Evolutionary conservation across 2,113 vertebrate genomes (phyloP).

Genomic region (Mola mola): DNA sequence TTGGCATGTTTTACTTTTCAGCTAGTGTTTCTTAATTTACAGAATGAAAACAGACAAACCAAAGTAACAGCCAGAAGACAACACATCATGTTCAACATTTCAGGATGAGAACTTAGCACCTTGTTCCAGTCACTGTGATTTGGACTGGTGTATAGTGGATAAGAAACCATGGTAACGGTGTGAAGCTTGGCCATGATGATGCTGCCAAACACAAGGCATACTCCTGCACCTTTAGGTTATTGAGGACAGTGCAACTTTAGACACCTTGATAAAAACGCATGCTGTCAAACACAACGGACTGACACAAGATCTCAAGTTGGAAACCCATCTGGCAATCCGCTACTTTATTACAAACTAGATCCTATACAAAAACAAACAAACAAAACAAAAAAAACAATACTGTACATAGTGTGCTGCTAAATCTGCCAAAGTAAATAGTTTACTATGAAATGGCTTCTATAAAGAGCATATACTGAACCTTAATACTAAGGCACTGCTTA

Average conservation of each 20-base stretch:
- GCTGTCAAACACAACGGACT: conserved; percentile 34
- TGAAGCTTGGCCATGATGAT: conserved; percentile 46
- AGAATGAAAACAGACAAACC: conserved; percentile 43
- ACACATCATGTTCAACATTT: conserved; percentile 59
- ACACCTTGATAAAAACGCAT: conserved; percentile 40
- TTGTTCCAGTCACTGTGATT: conserved; percentile 70
- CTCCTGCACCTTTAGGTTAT: conserved; percentile 38
- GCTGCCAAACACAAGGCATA: conserved; percentile 31
- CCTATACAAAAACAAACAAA: conserved; percentile 53
- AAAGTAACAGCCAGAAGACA: conserved; percentile 22
- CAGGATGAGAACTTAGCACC: conserved; percentile 82
- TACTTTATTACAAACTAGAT: conserved; percentile 23
- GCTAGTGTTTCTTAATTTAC: conserved; percentile 70
- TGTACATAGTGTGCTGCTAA: conserved; percentile 56
- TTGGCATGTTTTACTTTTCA: conserved; percentile 75
- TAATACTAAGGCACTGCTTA: conserved; percentile 75
- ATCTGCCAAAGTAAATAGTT: conserved; percentile 39
- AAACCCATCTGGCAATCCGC: conserved; percentile 24
- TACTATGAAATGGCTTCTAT: conserved; percentile 35
- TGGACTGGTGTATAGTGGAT: conserved; percentile 72
- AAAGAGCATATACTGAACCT: conserved; percentile 45
- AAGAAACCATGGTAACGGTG: conserved; percentile 49
- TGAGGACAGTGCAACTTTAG: conserved; percentile 43
- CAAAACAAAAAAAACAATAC: conserved; percentile 42
- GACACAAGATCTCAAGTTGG: conserved; percentile 19